Percentiles rank a stretch among this genome's conserved stretches.
Evolutionary conservation across 1,140 invertebrate species (phyloP).

Genomic region (Macrostomum lignano): DNA sequence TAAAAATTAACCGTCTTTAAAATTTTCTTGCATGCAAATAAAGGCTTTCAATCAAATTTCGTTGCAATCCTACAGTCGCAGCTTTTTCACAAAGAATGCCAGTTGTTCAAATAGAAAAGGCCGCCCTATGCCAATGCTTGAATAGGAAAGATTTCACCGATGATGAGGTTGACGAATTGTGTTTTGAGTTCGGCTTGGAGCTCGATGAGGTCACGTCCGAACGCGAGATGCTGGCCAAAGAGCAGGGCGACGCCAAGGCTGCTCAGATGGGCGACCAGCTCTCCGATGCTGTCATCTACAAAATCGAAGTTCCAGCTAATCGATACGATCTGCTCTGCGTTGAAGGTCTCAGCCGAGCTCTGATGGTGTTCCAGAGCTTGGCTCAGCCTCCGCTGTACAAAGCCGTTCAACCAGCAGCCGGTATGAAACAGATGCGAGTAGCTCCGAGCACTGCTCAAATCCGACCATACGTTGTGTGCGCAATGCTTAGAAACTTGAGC

Average conservation of each 20-base stretch:
- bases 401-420: constrained; percentile 5
- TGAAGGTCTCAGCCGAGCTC: constrained; percentile 55
- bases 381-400: constrained; percentile 9
- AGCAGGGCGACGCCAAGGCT: constrained; percentile 41
- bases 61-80: too few species aligned
- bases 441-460: constrained; percentile 29
- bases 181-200: constrained; percentile 86
- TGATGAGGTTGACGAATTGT: constrained; percentile 73
- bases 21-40: too few species aligned
- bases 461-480: constrained; percentile 59
- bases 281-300: constrained; percentile 56
- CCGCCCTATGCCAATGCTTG: too few species aligned
- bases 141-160: too few species aligned
- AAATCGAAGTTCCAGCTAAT: constrained; percentile 92
- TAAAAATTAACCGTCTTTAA: too few species aligned
- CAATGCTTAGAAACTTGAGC: constrained; percentile 52
- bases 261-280: too few species aligned
- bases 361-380: constrained; percentile 60
- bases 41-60: too few species aligned
- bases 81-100: too few species aligned
- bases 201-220: constrained; percentile 82
- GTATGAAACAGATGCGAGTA: background rate
- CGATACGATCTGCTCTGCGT: constrained; percentile 81
- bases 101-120: too few species aligned
- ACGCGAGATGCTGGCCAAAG: constrained; percentile 57